Percentiles rank a stretch among this genome's conserved stretches.
Evolutionary conservation across 2,888 invertebrate genomes (phyloP).

Genomic region (Protodeltote pygarga): DNA sequence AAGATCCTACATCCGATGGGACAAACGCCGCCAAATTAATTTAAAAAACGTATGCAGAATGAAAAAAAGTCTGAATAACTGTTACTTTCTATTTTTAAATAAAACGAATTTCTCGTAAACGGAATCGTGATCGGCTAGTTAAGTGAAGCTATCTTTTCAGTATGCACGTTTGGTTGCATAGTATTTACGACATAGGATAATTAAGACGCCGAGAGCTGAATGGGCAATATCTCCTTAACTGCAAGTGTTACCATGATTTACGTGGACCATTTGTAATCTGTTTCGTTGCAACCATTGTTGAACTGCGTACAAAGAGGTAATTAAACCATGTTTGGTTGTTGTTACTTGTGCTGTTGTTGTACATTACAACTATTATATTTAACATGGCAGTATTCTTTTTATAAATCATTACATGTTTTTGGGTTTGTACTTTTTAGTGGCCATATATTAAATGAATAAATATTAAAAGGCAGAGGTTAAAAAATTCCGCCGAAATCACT

Average conservation of each 20-base stretch:
- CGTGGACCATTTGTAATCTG: constrained; percentile 65
- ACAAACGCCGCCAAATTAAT: too few species aligned
- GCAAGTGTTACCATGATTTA: constrained; percentile 78
- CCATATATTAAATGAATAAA: too few species aligned
- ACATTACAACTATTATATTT: neutral
- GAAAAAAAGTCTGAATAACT: too few species aligned
- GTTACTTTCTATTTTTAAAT: too few species aligned
- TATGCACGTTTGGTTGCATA: constrained; percentile 3
- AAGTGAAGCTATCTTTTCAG: neutral
- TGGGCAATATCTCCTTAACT: constrained; percentile 67
- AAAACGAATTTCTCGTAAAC: too few species aligned
- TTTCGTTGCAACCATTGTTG: constrained; percentile 57
- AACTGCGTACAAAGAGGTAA: constrained; percentile 16
- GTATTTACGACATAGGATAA: constrained; percentile 50
- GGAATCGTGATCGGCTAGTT: neutral
- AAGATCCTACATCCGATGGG: too few species aligned
- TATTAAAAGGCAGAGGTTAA: too few species aligned
- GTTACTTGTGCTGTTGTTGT: neutral
- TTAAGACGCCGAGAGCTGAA: constrained; percentile 61
- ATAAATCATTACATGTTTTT: too few species aligned
- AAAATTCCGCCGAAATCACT: too few species aligned
- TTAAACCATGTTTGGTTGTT: constrained; percentile 5
- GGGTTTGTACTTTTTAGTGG: too few species aligned
- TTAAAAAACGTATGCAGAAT: too few species aligned
- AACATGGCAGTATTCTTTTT: too few species aligned